Evolutionary conservation across 2,797 vertebrate genomes (phyloP).

Genomic region (Molossus alvarezi): DNA sequence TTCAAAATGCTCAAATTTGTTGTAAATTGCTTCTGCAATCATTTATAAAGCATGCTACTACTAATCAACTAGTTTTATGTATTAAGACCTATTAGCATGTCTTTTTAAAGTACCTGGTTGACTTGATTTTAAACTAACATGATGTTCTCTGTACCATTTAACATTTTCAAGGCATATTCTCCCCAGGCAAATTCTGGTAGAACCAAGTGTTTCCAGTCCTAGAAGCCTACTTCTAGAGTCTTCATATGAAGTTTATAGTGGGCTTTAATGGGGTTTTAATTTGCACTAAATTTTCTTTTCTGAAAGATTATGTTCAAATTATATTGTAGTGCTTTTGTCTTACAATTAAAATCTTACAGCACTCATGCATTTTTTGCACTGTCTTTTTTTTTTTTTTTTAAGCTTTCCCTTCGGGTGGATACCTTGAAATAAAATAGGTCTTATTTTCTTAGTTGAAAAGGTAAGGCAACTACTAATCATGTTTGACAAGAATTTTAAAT

Average conservation of each 20-base stretch:
- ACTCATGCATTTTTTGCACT: constrained; percentile 82
- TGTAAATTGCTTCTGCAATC: constrained; percentile 77
- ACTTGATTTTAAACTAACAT: constrained; percentile 77
- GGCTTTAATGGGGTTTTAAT: constrained; percentile 77
- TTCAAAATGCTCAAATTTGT: constrained; percentile 75
- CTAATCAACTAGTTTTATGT: constrained; percentile 76
- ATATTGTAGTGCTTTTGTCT: constrained; percentile 84
- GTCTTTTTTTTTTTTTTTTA: constrained; percentile 74
- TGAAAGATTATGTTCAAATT: constrained; percentile 82
- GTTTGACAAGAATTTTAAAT: constrained; percentile 61
- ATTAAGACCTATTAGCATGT: constrained; percentile 81
- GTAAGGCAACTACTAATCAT: constrained; percentile 55
- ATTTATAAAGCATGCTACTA: constrained; percentile 83
- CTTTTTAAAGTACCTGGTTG: constrained; percentile 73
- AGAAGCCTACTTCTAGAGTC: constrained; percentile 72
- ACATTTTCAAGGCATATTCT: constrained; percentile 71
- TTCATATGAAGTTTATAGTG: constrained; percentile 74
- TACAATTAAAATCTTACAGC: constrained; percentile 83
- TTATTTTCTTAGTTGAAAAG: constrained; percentile 74
- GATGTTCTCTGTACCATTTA: constrained; percentile 79
- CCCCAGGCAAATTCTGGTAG: constrained; percentile 70
- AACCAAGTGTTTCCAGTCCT: constrained; percentile 74
- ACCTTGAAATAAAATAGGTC: constrained; percentile 58
- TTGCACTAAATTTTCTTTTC: constrained; percentile 80
- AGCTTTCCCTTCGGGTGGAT: constrained; percentile 40